Base-by-base conservation (phyloP, 1,140 invertebrate species). In the Caenorhabditis brenneri region DNA sequence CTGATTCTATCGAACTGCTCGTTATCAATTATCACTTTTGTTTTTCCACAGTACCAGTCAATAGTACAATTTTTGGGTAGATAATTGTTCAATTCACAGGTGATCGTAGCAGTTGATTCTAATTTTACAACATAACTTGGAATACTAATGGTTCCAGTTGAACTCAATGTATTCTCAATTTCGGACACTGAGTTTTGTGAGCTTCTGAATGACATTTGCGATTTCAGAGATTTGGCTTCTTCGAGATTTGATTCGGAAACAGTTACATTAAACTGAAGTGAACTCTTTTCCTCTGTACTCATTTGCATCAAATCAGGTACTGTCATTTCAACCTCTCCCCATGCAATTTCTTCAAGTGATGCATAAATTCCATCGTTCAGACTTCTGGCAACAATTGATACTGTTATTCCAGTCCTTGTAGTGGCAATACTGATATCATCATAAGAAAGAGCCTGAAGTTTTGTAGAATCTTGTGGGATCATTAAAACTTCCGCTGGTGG, bases 71-170 rank as follows among this genome's bases (percentile, higher is more conserved):
- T 49, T 33, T 78, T 55, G 12, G 81, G 78, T 55, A 89, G 79
- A 69, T 82, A 89, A 33, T 81, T 86, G 78, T 90, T 91, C 27
- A 90, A 58, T 82, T 90, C 89, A 78, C 89, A 90, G 10, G 89
- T 90, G 24, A 90, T 90, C 9, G 88, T 86, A 0, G 89, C 89
- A 15, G 89, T 90, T 12, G 89, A 91, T 27, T 87, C 88, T 33
- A 85, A 39, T 49, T 89, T 88, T 29, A 89, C 89, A 12, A 90
- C 87, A 69, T 89, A 89, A n/a, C 87, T 87, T 36, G 89, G 89
- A 80, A 90, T 85, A 48, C 88, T 86, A 36, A 89, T 79, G 2
- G 48, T 79, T 31, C 16, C 31, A 39, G 53, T 82, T 9, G 80
- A 81, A 33, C 60, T 82, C 10, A 79, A 22, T 9, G 84, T 86